phyloP scores from a whole-genome alignment of 2,888 invertebrate species.

The Leptogaster cylindrica region DNA sequence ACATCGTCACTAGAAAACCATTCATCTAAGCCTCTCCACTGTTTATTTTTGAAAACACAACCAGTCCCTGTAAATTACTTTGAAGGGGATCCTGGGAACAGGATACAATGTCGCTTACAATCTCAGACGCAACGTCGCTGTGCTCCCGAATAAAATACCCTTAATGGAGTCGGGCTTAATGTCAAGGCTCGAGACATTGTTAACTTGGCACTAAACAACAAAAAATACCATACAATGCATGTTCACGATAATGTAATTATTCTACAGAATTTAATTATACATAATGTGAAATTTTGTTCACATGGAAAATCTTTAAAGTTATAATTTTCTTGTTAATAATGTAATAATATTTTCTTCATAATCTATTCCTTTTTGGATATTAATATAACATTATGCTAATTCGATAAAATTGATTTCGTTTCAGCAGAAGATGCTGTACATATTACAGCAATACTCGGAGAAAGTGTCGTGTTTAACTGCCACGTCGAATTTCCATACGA shows the following conservation, averaged over 20 bases:
- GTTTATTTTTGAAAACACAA: conserved; percentile 8
- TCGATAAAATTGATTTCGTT: too few species aligned
- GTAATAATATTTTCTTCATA: too few species aligned
- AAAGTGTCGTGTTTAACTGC: conserved; percentile 97
- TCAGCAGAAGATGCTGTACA: conserved; percentile 81
- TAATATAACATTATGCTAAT: too few species aligned
- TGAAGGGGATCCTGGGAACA: conserved; percentile 7
- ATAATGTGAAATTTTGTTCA: too few species aligned
- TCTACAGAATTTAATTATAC: neutral
- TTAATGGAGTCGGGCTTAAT: conserved; percentile 21
- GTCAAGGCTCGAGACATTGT: neutral
- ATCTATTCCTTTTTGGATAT: too few species aligned
- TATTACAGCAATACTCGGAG: conserved; percentile 96
- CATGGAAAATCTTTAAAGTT: too few species aligned
- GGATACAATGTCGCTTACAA: neutral
- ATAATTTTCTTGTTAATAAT: too few species aligned
- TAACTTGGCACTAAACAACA: neutral
- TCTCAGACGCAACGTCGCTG: neutral
- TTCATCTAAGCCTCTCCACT: neutral
- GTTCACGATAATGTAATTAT: neutral
- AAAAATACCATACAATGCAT: too few species aligned
- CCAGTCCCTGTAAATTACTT: conserved; percentile 24
- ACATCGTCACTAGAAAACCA: neutral
- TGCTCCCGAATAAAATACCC: conserved; percentile 5
- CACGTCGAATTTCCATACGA: conserved; percentile 96